Evolutionary conservation across 2,888 invertebrate genomes (phyloP).

Genomic region (Oxyteleia sp.): DNA sequence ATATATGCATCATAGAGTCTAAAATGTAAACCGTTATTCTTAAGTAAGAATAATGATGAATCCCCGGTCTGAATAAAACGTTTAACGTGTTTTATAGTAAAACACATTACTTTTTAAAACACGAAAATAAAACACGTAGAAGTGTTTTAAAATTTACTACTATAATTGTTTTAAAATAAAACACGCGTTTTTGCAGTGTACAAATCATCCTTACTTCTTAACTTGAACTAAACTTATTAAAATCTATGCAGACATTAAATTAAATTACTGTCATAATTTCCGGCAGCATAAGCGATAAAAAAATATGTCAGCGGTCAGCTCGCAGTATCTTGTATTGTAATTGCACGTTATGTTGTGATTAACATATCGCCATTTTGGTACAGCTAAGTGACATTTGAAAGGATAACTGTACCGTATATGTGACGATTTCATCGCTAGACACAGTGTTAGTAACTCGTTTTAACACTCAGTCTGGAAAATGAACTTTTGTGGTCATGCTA

Average conservation of each 20-base stretch:
- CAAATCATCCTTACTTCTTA: constrained; percentile 14
- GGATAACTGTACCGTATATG: constrained; percentile 24
- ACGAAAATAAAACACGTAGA: too few species aligned
- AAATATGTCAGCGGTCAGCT: constrained; percentile 30
- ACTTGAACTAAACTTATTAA: constrained; percentile 22
- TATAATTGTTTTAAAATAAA: too few species aligned
- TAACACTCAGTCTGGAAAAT: constrained; percentile 16
- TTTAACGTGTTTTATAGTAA: too few species aligned
- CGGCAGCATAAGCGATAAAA: constrained; percentile 43
- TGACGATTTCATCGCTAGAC: constrained; percentile 23
- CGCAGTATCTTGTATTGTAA: constrained; percentile 64
- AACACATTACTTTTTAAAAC: too few species aligned
- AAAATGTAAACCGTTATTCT: too few species aligned
- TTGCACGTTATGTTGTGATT: constrained; percentile 60
- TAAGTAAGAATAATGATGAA: too few species aligned
- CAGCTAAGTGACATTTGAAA: constrained; percentile 24
- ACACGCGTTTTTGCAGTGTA: too few species aligned
- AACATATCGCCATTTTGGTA: constrained; percentile 26
- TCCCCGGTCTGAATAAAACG: too few species aligned
- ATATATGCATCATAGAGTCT: too few species aligned
- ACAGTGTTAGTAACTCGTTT: constrained; percentile 13
- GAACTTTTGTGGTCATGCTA: constrained; percentile 47
- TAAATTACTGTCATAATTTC: constrained; percentile 35
- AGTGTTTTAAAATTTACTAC: too few species aligned
- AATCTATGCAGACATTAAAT: constrained; percentile 18